Evolutionary conservation across 2,797 vertebrate species (phyloP).

Genomic region (Ataeniobius toweri): DNA sequence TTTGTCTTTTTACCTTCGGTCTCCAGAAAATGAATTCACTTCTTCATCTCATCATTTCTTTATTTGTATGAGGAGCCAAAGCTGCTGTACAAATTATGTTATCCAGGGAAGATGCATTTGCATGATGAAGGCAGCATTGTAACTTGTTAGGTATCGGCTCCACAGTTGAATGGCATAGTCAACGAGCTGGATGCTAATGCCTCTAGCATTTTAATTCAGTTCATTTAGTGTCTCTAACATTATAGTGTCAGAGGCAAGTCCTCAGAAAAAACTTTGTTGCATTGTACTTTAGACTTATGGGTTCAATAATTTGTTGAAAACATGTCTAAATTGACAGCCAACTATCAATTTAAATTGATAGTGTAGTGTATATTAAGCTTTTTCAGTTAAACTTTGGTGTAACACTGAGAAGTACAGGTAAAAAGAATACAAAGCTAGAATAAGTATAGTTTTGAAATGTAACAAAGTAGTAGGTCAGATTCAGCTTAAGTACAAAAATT

Average conservation of each 20-base stretch:
- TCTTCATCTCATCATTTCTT: background rate
- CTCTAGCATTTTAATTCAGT: background rate
- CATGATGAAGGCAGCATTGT: background rate
- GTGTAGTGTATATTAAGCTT: background rate
- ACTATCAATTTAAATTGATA: background rate
- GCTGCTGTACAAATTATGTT: background rate
- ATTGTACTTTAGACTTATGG: background rate
- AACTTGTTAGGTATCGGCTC: background rate
- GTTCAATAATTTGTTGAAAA: background rate
- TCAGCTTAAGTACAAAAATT: background rate
- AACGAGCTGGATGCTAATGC: background rate
- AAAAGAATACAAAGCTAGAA: background rate
- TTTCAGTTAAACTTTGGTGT: background rate
- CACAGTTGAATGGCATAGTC: background rate
- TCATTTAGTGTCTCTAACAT: background rate
- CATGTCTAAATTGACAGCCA: background rate
- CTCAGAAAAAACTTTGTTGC: background rate
- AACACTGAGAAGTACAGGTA: background rate
- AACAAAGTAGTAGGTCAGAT: background rate
- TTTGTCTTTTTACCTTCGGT: background rate
- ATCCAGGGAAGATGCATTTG: background rate
- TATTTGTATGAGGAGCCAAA: background rate
- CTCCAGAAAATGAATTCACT: background rate
- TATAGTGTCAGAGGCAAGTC: background rate
- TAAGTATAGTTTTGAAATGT: background rate